phyloP scores from a whole-genome alignment of 2,797 vertebrate species.

The Chromis chromis region DNA sequence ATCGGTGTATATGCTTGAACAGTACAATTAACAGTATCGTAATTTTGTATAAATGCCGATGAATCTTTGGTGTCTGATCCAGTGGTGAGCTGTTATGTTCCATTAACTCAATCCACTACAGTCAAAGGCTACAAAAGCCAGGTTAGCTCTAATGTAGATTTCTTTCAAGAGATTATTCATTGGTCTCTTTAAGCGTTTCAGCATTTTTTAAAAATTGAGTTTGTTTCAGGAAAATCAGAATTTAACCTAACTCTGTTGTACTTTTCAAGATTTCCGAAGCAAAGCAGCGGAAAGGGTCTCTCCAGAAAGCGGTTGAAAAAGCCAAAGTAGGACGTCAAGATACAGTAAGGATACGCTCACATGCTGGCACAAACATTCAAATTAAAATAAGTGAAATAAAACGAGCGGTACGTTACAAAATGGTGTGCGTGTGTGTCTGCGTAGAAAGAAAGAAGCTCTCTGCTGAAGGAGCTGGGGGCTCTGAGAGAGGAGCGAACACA shows the following conservation, averaged over 20 bases:
- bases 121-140: not conserved
- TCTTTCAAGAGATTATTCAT: not conserved
- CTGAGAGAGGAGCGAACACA: slow-evolving; percentile 85
- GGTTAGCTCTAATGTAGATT: not conserved
- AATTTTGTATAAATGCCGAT: not conserved
- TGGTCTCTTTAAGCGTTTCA: too few relatives aligned
- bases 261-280: slow-evolving; percentile 87
- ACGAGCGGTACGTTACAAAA: not conserved
- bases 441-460: slow-evolving; percentile 87
- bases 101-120: not conserved
- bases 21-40: not conserved
- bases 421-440: slow-evolving; percentile 20
- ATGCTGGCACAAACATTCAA: not conserved
- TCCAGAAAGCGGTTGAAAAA: slow-evolving; percentile 88
- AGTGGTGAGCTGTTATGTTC: too few relatives aligned
- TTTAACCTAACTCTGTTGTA: slow-evolving; percentile 2
- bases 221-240: too few relatives aligned
- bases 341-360: slow-evolving; percentile 84
- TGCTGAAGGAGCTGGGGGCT: slow-evolving; percentile 85
- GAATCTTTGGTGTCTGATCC: too few relatives aligned
- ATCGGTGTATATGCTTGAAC: not conserved
- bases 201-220: too few relatives aligned
- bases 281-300: slow-evolving; percentile 83
- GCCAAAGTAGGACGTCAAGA: slow-evolving; percentile 92
- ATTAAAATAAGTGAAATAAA: not conserved